Conservation (phyloP, 1,140 invertebrate genomes). For the Apis laboriosa region DNA sequence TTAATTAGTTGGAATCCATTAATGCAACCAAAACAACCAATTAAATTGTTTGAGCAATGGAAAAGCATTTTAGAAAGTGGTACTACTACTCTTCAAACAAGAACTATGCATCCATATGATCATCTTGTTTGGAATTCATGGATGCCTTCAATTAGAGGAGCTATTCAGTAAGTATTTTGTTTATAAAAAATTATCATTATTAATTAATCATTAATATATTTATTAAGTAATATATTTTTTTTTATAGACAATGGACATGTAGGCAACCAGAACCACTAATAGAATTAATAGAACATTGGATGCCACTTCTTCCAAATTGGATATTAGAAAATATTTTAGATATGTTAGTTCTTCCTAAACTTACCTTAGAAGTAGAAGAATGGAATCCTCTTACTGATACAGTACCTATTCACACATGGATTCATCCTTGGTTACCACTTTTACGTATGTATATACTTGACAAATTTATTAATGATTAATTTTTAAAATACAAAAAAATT, state of each 20-base stretch:
- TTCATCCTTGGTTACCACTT: slow-evolving; percentile 95
- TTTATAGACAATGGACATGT: slow-evolving; percentile 86
- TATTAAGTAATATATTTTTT: slow-evolving; percentile 8
- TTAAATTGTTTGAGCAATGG: slow-evolving; percentile 88
- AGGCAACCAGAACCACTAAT: slow-evolving; percentile 89
- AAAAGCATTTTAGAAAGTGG: slow-evolving; percentile 84
- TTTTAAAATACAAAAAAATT: background rate
- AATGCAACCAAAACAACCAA: slow-evolving; percentile 83
- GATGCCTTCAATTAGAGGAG: slow-evolving; percentile 89
- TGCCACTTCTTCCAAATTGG: slow-evolving; percentile 90
- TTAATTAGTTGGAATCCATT: slow-evolving; percentile 89
- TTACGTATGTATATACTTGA: slow-evolving; percentile 81
- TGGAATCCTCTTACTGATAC: slow-evolving; percentile 98
- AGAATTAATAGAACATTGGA: slow-evolving; percentile 91
- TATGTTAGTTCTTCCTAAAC: slow-evolving; percentile 89
- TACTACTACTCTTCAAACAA: slow-evolving; percentile 76
- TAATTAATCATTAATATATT: background rate
- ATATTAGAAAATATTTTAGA: slow-evolving; percentile 91
- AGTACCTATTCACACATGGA: slow-evolving; percentile 97
- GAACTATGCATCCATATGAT: slow-evolving; percentile 88
- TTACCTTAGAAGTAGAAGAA: slow-evolving; percentile 90
- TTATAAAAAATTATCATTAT: background rate
- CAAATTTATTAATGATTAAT: background rate
- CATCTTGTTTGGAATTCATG: slow-evolving; percentile 93
- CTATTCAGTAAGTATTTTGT: slow-evolving; percentile 83